phyloP scores from a whole-genome alignment of 2,113 vertebrate species.

The Embiotoca jacksoni region DNA sequence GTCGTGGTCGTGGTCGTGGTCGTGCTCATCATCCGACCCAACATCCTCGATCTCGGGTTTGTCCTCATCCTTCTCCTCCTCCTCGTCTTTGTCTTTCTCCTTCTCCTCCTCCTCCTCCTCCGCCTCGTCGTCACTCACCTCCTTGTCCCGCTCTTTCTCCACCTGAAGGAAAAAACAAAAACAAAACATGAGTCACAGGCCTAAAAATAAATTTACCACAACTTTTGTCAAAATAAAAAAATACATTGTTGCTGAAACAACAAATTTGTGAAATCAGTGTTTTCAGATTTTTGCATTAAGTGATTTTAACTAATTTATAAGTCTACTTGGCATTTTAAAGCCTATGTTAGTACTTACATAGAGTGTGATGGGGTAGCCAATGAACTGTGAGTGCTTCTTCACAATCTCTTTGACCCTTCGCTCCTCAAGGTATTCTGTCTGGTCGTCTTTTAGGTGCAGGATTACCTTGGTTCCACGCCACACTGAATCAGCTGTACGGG shows the following conservation, averaged over 20 bases:
- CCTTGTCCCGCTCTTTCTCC: conserved; percentile 95
- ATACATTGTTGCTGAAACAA: too few relatives aligned
- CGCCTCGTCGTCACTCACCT: conserved; percentile 93
- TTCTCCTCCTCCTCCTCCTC: conserved; percentile 81
- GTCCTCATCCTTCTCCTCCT: conserved; percentile 79
- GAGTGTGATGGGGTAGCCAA: conserved; percentile 88
- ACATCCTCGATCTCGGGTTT: conserved; percentile 88
- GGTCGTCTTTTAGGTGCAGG: conserved; percentile 87
- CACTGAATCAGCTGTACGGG: conserved; percentile 75
- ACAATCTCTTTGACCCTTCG: conserved; percentile 86
- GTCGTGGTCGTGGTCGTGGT: conserved; percentile 79
- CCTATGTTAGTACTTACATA: conserved; percentile 78
- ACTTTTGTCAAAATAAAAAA: too few relatives aligned
- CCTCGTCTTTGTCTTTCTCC: conserved; percentile 78
- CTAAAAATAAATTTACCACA: too few relatives aligned
- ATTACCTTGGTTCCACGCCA: conserved; percentile 86
- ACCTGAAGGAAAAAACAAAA: conserved; percentile 77
- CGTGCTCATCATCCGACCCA: conserved; percentile 85
- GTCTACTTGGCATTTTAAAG: too few relatives aligned
- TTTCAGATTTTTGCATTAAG: too few relatives aligned
- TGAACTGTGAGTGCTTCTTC: conserved; percentile 89
- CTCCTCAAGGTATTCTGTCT: conserved; percentile 86
- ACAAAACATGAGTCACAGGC: background rate
- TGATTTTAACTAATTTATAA: too few relatives aligned
- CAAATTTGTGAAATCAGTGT: too few relatives aligned